Evolutionary conservation across 2,113 vertebrate genomes (phyloP), one percentile per base, ranked within the genome.

Genomic region (Carassius carassius): DNA sequence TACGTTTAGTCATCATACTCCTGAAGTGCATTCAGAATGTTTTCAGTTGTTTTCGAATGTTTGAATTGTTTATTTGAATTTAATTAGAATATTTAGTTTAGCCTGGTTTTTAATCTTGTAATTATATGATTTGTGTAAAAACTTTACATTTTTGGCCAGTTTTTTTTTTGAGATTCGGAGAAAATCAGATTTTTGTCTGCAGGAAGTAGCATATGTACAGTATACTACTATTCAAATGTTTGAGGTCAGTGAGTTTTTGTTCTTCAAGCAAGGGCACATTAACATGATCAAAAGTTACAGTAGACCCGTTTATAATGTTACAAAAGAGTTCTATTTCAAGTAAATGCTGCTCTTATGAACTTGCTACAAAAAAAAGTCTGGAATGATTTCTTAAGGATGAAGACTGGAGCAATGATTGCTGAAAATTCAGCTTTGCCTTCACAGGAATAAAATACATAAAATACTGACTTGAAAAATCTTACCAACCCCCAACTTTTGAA

Each of bases 1-100:
- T 75, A 85, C 3, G 13, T 44, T 32, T 49, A 63, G 23, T 76
- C 13, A 19, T 58, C 21, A 19, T 62, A 51, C 23, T 88, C 67
- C 69, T 79, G 49, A 37, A 25, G 74, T 79, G 47, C 58, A 85
- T 81, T 25, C 32, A 47, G 80, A 83, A 17, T 70, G 54, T 25
- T 65, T 84, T 23, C 35, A 11, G 35, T 37, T 17, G 1, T 1
- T 37, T 41, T 21, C 11, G 4, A 73, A 41, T 56, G 62, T 72
- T 72, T 72, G 9, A 13, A 37, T 4, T 37, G 29, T 21, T 37
- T 37, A 12, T 56, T 56, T 56, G 17, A 19, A 19, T 17, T 2
- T 2, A 56, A 56, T 54, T 16, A 54, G 16, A 54, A 54, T 17
- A n/a, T 11, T 60, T 60, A 11, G 0, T 32, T 32, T 32, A 67